These are phyloP conservation scores for Pemphigus obesinymphae DNA, from an alignment of 1,140 invertebrate genomes.

Conservation along the genomic window DNA sequence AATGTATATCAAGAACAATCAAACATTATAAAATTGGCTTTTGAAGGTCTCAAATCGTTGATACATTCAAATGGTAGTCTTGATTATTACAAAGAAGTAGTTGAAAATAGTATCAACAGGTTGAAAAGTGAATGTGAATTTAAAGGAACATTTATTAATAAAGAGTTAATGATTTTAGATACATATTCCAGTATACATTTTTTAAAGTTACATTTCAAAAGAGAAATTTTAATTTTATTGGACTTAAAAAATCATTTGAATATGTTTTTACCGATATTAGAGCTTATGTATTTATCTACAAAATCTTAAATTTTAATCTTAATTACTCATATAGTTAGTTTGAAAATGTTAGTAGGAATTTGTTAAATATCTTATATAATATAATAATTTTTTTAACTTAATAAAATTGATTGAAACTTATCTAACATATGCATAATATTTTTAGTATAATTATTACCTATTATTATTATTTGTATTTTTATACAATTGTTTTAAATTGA, in stretches of 20 bases:
- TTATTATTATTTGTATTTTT: too few relatives aligned
- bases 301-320: background rate
- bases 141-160: slow-evolving; percentile 15
- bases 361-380: background rate
- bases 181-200: slow-evolving; percentile 18
- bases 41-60: slow-evolving; percentile 24
- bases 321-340: background rate
- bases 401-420: background rate
- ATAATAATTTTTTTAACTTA: background rate
- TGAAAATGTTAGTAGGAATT: too few relatives aligned
- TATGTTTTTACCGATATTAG: background rate
- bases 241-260: background rate
- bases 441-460: too few relatives aligned
- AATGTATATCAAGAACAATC: slow-evolving; percentile 37
- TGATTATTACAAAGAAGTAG: background rate
- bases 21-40: slow-evolving; percentile 4
- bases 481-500: too few relatives aligned
- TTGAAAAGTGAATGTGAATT: slow-evolving; percentile 10
- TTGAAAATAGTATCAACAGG: background rate
- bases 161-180: slow-evolving; percentile 13
- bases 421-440: too few relatives aligned
- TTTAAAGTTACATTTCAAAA: slow-evolving; percentile 7
- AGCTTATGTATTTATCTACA: background rate
- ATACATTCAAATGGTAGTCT: background rate
- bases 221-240: slow-evolving; percentile 16